These are phyloP conservation scores for Plebejus argus DNA, from an alignment of 2,888 invertebrate genomes.

Conservation along the genomic window DNA sequence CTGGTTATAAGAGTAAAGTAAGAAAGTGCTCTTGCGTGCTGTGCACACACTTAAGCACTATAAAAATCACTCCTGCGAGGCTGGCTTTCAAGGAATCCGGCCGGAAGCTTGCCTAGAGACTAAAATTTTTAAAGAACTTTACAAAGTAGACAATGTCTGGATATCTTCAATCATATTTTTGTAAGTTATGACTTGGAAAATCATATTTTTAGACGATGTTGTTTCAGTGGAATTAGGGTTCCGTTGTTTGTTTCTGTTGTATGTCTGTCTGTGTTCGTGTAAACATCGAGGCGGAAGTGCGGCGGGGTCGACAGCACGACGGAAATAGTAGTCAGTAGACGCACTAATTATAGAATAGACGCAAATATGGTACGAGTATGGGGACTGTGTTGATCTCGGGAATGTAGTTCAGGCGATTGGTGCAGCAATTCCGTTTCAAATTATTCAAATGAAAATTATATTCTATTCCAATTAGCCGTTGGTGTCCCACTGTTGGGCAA, in stretches of 20 bases:
- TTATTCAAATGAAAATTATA: too few species aligned
- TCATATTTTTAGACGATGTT: not conserved
- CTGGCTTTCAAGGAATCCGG: not conserved
- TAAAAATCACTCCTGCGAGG: not conserved
- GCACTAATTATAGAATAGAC: constrained; percentile 55
- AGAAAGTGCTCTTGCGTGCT: too few species aligned
- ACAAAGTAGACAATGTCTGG: not conserved
- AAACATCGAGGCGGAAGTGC: constrained; percentile 30
- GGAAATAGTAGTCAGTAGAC: constrained; percentile 56
- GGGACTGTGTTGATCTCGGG: not conserved
- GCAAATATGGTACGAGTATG: constrained; percentile 23
- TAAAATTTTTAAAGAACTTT: not conserved
- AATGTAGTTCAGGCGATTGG: not conserved
- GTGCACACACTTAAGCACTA: not conserved
- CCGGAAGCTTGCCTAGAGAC: not conserved
- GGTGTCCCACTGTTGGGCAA: too few species aligned
- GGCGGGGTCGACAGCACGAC: constrained; percentile 64
- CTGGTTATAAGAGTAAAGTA: too few species aligned
- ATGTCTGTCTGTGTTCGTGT: constrained; percentile 18
- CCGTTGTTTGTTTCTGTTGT: constrained; percentile 9
- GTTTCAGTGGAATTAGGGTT: not conserved
- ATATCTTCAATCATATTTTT: not conserved
- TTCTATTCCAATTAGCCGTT: too few species aligned
- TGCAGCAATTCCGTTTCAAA: too few species aligned
- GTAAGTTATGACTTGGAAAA: not conserved